Base-by-base conservation (phyloP, 2,888 invertebrate genomes). In the Nemotelus pantherinus region DNA sequence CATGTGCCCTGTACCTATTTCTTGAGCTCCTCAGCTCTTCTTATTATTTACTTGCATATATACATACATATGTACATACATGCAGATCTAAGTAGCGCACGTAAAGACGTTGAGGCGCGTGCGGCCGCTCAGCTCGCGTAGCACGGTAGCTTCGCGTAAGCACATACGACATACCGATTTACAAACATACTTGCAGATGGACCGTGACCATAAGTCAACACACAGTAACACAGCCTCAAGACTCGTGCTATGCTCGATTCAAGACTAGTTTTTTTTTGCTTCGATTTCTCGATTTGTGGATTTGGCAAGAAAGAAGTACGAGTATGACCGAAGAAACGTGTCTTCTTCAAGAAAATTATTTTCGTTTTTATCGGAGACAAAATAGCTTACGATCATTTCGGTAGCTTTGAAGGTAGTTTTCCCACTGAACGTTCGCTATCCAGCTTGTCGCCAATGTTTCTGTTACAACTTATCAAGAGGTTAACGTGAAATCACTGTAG, bases 131-230 rank as follows among this genome's bases (percentile, higher is more conserved):
- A 79, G 81, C 82, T 81, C 82, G 85, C 86, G 86, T 85, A 85
- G 83, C 84, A 86, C 85, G 81, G 85, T 85, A 85, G 86, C 86
- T 81, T 80, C 70, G 80, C 77, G 74, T 60, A 41, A 39, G 60
- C 74, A 70, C 70, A 70, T 70, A 60, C 74, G 55, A 71, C 43
- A 60, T 50, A 74, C 57, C 39, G 74, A 63, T 63, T 60, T 74
- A 63, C 74, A 63, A 74, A 74, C 74, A 74, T 74, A 74, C 74
- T 60, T 74, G 74, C 60, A 74, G 70, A 74, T 74, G 74, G 60
- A 74, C 74, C 74, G 48, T 74, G 70, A 55, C 70, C 53, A 53
- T 43, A 70, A 70, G 39, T 53, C 55, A 70, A 47, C 70, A 25
- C 25, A 70, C 53, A 70, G 70, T 43, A 70, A 70, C 53, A 39